Percentiles rank a stretch among this genome's conserved stretches.
Conservation (phyloP, 2,888 invertebrate species). For the Galeruca laticollis region DNA sequence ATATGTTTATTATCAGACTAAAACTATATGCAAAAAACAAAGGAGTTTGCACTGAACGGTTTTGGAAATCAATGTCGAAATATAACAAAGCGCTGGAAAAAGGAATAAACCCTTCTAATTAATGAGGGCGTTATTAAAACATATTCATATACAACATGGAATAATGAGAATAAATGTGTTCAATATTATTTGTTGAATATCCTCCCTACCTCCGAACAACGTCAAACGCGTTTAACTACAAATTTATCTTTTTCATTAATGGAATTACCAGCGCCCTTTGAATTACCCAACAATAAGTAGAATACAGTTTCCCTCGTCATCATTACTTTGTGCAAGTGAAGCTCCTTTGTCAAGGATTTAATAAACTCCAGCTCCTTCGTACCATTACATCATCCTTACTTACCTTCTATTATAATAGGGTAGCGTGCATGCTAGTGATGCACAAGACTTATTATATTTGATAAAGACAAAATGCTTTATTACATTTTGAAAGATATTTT, state of each 20-base stretch:
- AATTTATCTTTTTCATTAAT: conserved; percentile 14
- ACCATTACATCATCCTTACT: not conserved
- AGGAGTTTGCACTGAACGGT: too few species aligned
- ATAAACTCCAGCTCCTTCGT: conserved; percentile 25
- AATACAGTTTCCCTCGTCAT: conserved; percentile 33
- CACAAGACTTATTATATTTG: conserved; percentile 12
- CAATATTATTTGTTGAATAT: too few species aligned
- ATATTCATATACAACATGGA: too few species aligned
- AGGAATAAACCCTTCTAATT: too few species aligned
- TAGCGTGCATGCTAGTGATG: conserved; percentile 10
- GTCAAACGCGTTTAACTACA: not conserved
- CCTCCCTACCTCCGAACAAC: not conserved
- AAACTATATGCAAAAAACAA: too few species aligned
- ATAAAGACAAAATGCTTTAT: conserved; percentile 18
- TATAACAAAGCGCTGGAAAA: too few species aligned
- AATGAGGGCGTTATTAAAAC: too few species aligned
- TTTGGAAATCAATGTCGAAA: too few species aligned
- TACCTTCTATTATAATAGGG: not conserved
- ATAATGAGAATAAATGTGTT: too few species aligned
- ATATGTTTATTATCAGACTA: too few species aligned
- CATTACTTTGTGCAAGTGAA: conserved; percentile 34
- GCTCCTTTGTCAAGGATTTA: conserved; percentile 29
- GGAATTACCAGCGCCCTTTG: conserved; percentile 20
- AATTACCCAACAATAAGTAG: conserved; percentile 23
- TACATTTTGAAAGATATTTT: conserved; percentile 4